phyloP scores from a whole-genome alignment of 2,113 vertebrate species.

The Baryphthengus martii region DNA sequence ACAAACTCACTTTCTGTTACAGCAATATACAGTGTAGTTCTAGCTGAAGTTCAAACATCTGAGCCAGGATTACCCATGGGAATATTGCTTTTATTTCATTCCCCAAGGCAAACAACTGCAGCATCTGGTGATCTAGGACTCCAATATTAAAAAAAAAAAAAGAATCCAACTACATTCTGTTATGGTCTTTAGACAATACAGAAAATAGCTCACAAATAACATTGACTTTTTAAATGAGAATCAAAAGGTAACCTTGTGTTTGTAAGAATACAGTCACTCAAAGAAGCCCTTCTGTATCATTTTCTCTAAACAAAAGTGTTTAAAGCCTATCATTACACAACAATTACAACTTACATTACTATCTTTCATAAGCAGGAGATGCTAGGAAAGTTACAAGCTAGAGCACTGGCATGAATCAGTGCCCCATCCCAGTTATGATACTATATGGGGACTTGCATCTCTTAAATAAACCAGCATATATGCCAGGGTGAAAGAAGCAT shows the following conservation, averaged over 20 bases:
- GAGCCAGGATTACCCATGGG: not conserved
- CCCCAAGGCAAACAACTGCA: not conserved
- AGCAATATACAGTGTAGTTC: not conserved
- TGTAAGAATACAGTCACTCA: not conserved
- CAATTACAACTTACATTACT: not conserved
- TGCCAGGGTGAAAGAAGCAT: not conserved
- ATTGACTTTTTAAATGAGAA: not conserved
- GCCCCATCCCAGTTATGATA: fast-evolving
- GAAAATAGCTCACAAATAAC: not conserved
- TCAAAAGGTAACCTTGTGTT: not conserved
- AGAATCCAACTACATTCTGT: not conserved
- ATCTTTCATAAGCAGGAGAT: not conserved
- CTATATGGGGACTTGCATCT: fast-evolving
- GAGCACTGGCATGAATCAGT: not conserved
- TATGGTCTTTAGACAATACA: not conserved
- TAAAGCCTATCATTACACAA: not conserved
- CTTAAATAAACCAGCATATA: not conserved
- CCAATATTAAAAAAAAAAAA: not conserved
- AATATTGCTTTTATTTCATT: not conserved
- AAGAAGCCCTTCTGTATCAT: not conserved
- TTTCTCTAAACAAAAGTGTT: not conserved
- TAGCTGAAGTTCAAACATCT: not conserved
- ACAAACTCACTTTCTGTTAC: not conserved
- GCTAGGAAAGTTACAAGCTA: not conserved
- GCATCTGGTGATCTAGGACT: not conserved